These are phyloP conservation scores for Otus scops DNA, from an alignment of 2,797 vertebrate genomes.

Conservation along the genomic window DNA sequence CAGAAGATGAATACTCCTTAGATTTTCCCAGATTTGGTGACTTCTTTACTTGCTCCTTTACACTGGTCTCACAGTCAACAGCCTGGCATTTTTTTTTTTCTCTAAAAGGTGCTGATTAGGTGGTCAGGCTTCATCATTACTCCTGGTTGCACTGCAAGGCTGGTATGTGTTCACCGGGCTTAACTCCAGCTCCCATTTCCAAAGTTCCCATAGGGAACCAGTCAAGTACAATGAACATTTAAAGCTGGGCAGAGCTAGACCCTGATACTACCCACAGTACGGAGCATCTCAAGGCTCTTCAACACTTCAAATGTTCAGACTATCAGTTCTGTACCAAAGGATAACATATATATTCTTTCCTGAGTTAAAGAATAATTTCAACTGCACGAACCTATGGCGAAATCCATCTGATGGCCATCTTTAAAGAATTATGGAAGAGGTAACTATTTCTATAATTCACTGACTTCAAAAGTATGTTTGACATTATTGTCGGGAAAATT, in stretches of 20 bases:
- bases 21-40: background rate
- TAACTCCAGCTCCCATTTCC: background rate
- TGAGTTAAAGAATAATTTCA: constrained; percentile 13
- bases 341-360: background rate
- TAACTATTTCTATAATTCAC: constrained; percentile 75
- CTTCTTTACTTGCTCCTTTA: background rate
- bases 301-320: background rate
- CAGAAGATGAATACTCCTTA: background rate
- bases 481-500: constrained; percentile 77
- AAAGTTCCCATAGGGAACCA: background rate
- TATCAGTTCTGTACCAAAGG: background rate
- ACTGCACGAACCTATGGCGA: background rate
- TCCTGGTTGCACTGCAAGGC: background rate
- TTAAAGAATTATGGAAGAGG: constrained; percentile 72
- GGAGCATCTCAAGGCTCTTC: background rate
- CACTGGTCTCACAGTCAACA: background rate
- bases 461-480: constrained; percentile 75
- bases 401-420: constrained; percentile 68
- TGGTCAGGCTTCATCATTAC: background rate
- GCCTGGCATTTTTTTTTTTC: background rate
- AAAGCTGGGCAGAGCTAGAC: background rate
- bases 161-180: background rate
- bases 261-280: background rate
- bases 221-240: background rate
- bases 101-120: background rate